Conservation (phyloP, 2,797 vertebrate species). For the Pachyuromys duprasi region DNA sequence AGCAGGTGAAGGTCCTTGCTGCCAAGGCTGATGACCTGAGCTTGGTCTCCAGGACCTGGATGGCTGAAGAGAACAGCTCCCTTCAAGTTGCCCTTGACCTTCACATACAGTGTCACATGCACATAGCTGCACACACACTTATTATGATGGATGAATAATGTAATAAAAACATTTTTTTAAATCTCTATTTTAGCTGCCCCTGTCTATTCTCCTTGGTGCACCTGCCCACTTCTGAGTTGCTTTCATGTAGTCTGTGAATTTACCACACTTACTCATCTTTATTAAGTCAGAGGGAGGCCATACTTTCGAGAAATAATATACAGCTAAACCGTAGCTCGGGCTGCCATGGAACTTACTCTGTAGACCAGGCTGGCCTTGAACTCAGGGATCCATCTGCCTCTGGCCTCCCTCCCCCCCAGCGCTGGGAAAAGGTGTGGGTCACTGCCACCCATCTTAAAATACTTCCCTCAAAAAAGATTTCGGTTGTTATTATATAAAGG, state of each 20-base stretch:
- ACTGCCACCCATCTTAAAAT: background rate
- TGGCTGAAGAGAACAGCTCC: background rate
- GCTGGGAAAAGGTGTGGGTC: background rate
- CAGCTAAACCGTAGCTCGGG: background rate
- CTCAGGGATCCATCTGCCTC: background rate
- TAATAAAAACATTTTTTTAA: background rate
- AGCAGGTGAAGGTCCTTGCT: background rate
- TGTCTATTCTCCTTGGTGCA: background rate
- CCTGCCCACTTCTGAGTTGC: background rate
- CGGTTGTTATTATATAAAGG: background rate
- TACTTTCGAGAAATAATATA: background rate
- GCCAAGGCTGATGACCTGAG: background rate
- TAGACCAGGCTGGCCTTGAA: background rate
- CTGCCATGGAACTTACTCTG: background rate
- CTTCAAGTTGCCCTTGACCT: background rate
- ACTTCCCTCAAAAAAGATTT: constrained; percentile 15
- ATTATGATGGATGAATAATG: background rate
- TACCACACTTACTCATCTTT: background rate
- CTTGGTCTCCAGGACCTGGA: background rate
- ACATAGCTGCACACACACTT: background rate
- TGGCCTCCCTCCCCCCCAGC: background rate
- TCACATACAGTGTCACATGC: background rate
- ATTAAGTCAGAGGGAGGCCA: background rate
- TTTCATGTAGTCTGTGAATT: background rate
- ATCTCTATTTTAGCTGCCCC: background rate